These are phyloP conservation scores for Noctua janthe DNA, from an alignment of 2,888 invertebrate genomes.

Conservation along the genomic window DNA sequence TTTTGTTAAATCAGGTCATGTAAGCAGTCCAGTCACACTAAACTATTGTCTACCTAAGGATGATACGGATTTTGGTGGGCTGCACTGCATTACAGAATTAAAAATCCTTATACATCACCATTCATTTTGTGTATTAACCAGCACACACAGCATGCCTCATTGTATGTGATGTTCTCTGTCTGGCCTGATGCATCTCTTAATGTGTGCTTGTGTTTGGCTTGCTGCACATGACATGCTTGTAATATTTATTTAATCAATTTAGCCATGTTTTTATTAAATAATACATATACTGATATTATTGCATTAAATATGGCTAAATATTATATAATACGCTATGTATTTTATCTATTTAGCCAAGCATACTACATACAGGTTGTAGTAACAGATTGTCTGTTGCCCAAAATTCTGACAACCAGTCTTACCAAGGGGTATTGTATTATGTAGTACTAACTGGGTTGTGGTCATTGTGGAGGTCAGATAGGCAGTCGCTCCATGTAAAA, in stretches of 20 bases:
- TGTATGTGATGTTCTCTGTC: not conserved
- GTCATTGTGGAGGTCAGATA: not conserved
- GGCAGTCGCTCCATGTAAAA: not conserved
- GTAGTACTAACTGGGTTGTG: not conserved
- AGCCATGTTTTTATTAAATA: not conserved
- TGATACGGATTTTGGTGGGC: not conserved
- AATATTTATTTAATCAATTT: not conserved
- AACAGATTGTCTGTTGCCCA: not conserved
- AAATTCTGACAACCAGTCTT: not conserved
- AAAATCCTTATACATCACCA: not conserved
- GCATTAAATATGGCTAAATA: not conserved
- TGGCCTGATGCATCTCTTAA: not conserved
- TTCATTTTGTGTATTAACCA: not conserved
- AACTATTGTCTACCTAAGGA: not conserved
- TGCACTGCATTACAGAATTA: not conserved
- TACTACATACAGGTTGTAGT: not conserved
- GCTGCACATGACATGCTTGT: not conserved
- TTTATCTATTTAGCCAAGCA: too few relatives aligned
- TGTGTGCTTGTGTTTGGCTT: not conserved
- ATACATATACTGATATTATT: not conserved
- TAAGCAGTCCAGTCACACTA: not conserved
- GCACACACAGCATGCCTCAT: not conserved
- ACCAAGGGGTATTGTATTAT: not conserved
- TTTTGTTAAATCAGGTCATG: not conserved
- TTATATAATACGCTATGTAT: not conserved